These are phyloP conservation scores for Uromys caudimaculatus DNA, from an alignment of 2,797 vertebrate species.

Conservation along the genomic window DNA sequence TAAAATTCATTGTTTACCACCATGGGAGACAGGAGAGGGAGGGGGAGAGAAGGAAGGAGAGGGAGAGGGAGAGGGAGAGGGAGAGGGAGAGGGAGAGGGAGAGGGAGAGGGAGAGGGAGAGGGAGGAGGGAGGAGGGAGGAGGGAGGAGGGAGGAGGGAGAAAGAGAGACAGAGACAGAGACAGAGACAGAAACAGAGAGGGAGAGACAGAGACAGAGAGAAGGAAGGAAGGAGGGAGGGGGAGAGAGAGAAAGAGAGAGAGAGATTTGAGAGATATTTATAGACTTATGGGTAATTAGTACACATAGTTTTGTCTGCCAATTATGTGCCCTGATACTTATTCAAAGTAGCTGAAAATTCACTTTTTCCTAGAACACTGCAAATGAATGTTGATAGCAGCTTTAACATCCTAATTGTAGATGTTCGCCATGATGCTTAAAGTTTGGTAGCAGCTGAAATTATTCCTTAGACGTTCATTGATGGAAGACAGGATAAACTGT, in stretches of 20 bases:
- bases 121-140: too few relatives aligned
- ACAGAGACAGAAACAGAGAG: rapidly evolving
- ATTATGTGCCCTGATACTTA: background rate
- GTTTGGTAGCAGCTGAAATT: background rate
- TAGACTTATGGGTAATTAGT: background rate
- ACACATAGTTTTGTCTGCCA: background rate
- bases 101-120: background rate
- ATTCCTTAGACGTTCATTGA: background rate
- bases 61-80: too few relatives aligned
- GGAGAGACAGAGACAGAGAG: background rate
- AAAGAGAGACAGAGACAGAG: rapidly evolving
- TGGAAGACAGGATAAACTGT: background rate
- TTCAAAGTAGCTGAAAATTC: background rate
- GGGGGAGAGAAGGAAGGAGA: rapidly evolving
- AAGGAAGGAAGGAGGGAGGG: too few relatives aligned
- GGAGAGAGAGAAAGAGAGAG: too few relatives aligned
- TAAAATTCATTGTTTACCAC: background rate
- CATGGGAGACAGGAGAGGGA: background rate
- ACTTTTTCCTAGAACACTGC: background rate
- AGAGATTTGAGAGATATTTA: background rate
- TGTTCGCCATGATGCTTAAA: background rate
- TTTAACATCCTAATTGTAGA: background rate
- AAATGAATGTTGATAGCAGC: background rate
- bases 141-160: too few relatives aligned
- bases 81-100: rapidly evolving